phyloP scores from a whole-genome alignment of 2,113 vertebrate genomes.

The Sapajus apella region DNA sequence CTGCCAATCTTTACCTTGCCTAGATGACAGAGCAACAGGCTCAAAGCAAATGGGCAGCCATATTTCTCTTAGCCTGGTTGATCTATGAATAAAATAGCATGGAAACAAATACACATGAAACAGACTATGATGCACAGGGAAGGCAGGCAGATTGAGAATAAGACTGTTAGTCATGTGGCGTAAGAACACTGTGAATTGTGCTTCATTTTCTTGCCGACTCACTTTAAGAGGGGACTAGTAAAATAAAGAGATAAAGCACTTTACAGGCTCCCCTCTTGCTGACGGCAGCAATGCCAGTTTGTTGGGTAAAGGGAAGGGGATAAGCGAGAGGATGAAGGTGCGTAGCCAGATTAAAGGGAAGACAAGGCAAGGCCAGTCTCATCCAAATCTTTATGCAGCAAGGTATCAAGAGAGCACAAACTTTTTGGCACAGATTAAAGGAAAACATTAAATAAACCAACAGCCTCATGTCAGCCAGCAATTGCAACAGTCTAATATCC shows the following conservation, averaged over 20 bases:
- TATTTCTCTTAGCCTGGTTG: neutral
- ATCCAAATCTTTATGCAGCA: neutral
- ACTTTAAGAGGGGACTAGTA: neutral
- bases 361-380: neutral
- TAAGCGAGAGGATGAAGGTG: neutral
- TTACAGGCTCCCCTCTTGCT: neutral
- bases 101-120: neutral
- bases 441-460: conserved; percentile 12
- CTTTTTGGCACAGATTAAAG: neutral
- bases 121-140: neutral
- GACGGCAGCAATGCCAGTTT: neutral
- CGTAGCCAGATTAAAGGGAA: neutral
- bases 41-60: neutral
- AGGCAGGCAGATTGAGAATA: neutral
- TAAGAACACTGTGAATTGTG: neutral
- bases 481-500: neutral
- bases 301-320: neutral
- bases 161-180: neutral
- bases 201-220: neutral
- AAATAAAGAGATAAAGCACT: neutral
- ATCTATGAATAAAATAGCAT: conserved; percentile 2
- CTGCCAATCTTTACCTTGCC: neutral
- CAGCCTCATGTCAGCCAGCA: neutral
- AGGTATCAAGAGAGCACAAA: neutral
- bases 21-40: neutral